These are phyloP conservation scores for Diphyllodes magnificus DNA, from an alignment of 2,113 vertebrate genomes.

Conservation along the genomic window DNA sequence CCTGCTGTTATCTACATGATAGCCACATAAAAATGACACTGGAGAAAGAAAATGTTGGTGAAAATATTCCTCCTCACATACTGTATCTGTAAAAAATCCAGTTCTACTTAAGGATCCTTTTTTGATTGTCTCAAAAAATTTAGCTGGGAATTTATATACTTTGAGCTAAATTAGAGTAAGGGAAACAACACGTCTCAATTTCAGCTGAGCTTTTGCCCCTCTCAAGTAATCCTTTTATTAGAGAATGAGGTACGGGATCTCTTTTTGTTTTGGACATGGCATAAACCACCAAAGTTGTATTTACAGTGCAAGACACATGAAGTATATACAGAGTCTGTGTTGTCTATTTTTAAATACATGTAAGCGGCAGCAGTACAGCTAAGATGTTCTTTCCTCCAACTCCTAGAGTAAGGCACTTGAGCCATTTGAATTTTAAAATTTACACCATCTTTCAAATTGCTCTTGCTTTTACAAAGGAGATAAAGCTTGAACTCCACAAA, in stretches of 20 bases:
- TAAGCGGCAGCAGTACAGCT: background rate
- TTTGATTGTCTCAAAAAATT: background rate
- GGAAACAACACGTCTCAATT: background rate
- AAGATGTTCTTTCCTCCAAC: slow-evolving; percentile 7
- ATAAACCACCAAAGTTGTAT: slow-evolving; percentile 13
- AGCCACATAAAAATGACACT: slow-evolving; percentile 40
- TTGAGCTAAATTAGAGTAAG: background rate
- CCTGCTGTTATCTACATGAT: slow-evolving; percentile 51
- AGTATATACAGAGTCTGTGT: background rate
- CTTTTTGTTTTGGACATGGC: background rate
- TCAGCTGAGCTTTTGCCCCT: background rate
- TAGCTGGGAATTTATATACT: background rate
- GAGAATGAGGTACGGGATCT: background rate
- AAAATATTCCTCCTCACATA: background rate
- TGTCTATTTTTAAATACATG: background rate
- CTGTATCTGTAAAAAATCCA: background rate
- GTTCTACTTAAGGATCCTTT: background rate
- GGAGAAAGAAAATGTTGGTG: background rate
- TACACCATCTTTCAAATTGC: background rate
- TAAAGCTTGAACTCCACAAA: background rate
- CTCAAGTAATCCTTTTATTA: slow-evolving; percentile 10
- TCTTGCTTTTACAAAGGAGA: slow-evolving; percentile 4
- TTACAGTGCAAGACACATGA: background rate
- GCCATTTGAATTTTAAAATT: slow-evolving; percentile 6
- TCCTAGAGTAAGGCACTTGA: background rate